Percentiles rank a stretch among this genome's conserved stretches.
These are phyloP conservation scores for Tenodera sinensis DNA, from an alignment of 2,888 invertebrate species.

Conservation along the genomic window DNA sequence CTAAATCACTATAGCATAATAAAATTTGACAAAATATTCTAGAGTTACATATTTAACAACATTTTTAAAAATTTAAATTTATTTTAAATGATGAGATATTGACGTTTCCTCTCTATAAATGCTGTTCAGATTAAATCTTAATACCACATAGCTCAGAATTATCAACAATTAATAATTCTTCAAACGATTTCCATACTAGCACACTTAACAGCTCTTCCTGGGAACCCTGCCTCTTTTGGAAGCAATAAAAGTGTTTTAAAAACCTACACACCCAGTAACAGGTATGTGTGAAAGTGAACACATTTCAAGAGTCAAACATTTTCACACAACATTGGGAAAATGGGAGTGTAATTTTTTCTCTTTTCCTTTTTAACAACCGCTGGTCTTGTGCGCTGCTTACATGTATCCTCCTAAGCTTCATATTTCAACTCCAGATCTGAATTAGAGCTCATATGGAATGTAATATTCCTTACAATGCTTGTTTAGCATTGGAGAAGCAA, in stretches of 20 bases:
- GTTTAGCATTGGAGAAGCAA: background rate
- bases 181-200: background rate
- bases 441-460: background rate
- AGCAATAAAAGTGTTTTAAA: slow-evolving; percentile 1
- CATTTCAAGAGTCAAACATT: background rate
- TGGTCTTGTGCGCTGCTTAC: slow-evolving; percentile 1
- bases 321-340: background rate
- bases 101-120: background rate
- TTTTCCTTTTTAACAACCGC: background rate
- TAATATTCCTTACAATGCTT: background rate
- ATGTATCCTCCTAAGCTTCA: background rate
- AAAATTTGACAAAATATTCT: slow-evolving; percentile 24
- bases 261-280: background rate
- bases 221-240: slow-evolving; percentile 13
- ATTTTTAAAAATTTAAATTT: slow-evolving; percentile 15
- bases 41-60: slow-evolving; percentile 23
- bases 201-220: slow-evolving; percentile 7
- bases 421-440: background rate
- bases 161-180: slow-evolving; percentile 7
- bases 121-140: background rate
- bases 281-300: background rate
- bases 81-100: slow-evolving; percentile 1
- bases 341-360: background rate
- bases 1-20: slow-evolving; percentile 20
- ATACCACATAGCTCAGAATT: slow-evolving; percentile 10